Percentiles rank a stretch among this genome's conserved stretches.
These are phyloP conservation scores for Drosophila flavopinicola DNA, from an alignment of 2,888 invertebrate species.

Conservation along the genomic window DNA sequence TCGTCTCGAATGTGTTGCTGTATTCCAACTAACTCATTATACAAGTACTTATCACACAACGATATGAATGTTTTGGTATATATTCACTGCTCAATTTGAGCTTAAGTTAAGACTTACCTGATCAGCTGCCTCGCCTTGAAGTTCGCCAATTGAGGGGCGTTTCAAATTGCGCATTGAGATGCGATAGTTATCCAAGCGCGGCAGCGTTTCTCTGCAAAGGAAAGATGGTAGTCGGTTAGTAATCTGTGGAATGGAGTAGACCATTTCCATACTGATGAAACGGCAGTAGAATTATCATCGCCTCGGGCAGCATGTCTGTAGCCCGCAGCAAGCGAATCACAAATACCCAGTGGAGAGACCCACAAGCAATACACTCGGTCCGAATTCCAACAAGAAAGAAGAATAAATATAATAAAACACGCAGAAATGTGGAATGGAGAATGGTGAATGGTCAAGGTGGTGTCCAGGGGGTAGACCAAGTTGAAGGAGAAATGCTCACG, in stretches of 20 bases:
- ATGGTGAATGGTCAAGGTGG: slow-evolving; percentile 51
- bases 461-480: slow-evolving; percentile 40
- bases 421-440: slow-evolving; percentile 32
- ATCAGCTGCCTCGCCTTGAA: slow-evolving; percentile 88
- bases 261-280: slow-evolving; percentile 65
- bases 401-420: slow-evolving; percentile 47
- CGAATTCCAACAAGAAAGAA: slow-evolving; percentile 12
- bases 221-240: slow-evolving; percentile 4
- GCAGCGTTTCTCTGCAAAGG: slow-evolving; percentile 88
- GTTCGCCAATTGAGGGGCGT: slow-evolving; percentile 92
- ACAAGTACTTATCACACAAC: background rate
- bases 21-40: background rate
- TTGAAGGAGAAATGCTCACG: slow-evolving; percentile 30
- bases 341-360: slow-evolving; percentile 57
- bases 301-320: slow-evolving; percentile 67
- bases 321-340: slow-evolving; percentile 57
- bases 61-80: background rate
- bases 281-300: slow-evolving; percentile 62
- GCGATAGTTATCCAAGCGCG: slow-evolving; percentile 92
- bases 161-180: slow-evolving; percentile 90
- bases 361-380: slow-evolving; percentile 27
- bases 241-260: background rate
- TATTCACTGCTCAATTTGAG: slow-evolving; percentile 9
- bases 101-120: slow-evolving; percentile 76
- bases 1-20: no score